Conservation (phyloP, 2,113 vertebrate genomes). For the Nothobranchius furzeri region DNA sequence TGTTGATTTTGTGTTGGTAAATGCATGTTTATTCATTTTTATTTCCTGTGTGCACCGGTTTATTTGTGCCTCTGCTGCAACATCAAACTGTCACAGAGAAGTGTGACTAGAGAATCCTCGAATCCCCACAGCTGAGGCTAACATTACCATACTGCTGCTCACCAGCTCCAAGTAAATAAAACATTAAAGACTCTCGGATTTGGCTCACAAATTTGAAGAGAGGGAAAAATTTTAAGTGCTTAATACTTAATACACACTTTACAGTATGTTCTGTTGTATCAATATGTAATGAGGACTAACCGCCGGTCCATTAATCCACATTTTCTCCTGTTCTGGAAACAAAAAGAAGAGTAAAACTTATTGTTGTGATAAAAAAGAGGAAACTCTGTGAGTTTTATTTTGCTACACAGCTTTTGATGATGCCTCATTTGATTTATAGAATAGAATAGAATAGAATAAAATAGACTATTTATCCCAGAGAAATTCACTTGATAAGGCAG, state of each 20-base stretch:
- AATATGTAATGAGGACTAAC: constrained; percentile 73
- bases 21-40: constrained; percentile 26
- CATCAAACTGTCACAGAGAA: constrained; percentile 41
- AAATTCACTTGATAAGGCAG: no score
- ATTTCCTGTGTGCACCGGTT: neutral
- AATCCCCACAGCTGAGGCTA: constrained; percentile 38
- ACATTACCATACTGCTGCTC: constrained; percentile 53
- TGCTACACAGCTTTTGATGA: no score
- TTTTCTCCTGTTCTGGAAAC: neutral
- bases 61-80: neutral
- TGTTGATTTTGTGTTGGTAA: constrained; percentile 14
- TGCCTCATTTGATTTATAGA: no score
- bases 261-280: constrained; percentile 55
- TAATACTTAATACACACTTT: constrained; percentile 69
- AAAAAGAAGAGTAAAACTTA: neutral
- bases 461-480: no score
- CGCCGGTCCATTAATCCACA: constrained; percentile 40
- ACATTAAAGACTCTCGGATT: constrained; percentile 67
- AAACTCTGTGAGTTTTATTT: neutral
- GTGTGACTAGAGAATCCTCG: constrained; percentile 34
- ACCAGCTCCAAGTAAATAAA: constrained; percentile 66
- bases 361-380: neutral
- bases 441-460: no score
- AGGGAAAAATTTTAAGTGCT: constrained; percentile 59
- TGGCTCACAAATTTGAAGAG: constrained; percentile 55